These are phyloP conservation scores for Monarcha castaneiventris DNA, from an alignment of 2,113 vertebrate species.

Conservation along the genomic window DNA sequence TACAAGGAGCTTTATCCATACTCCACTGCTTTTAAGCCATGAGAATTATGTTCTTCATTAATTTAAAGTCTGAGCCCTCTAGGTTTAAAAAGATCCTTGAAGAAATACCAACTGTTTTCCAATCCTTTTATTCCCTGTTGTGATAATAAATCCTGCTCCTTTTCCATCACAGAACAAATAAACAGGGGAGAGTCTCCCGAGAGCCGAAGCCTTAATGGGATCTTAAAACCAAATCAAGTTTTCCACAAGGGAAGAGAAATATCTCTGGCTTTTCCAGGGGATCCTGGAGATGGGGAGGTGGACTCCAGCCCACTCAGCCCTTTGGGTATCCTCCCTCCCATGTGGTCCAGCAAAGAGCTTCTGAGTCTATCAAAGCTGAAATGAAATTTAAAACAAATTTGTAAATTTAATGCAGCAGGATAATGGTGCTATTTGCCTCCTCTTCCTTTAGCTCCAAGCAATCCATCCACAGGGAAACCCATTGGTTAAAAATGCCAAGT, in stretches of 20 bases:
- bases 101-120: neutral
- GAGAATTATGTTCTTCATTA: neutral
- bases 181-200: accelerated
- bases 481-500: neutral
- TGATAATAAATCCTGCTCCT: neutral
- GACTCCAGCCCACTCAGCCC: neutral
- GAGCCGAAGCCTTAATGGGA: neutral
- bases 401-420: neutral
- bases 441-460: neutral
- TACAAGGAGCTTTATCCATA: neutral
- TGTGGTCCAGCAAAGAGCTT: neutral
- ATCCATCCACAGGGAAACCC: neutral
- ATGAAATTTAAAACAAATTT: neutral
- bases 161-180: neutral
- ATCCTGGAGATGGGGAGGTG: neutral
- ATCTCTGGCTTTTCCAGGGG: accelerated
- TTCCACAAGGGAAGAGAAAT: neutral
- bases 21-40: neutral
- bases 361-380: neutral
- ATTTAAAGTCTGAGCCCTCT: neutral
- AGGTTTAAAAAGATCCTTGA: neutral
- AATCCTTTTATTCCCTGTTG: neutral
- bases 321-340: neutral
- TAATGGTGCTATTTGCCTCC: neutral
- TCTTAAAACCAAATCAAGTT: neutral